A percentile compares a stretch with the other conserved stretches of the same genome.
These are phyloP conservation scores for Cyprinodon brontotheroides DNA, from an alignment of 2,113 vertebrate genomes.

Conservation along the genomic window DNA sequence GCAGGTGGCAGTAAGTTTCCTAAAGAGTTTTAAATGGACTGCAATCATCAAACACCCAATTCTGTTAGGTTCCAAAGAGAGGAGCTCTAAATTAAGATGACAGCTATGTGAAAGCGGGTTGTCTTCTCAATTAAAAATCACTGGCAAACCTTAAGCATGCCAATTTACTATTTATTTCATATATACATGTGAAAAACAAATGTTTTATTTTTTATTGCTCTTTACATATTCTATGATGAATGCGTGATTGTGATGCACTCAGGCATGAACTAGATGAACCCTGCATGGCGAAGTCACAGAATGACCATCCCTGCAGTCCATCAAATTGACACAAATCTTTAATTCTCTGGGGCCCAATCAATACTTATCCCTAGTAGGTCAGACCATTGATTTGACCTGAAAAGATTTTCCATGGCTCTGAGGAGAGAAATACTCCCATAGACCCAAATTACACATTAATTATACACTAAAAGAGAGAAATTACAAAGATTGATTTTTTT, in stretches of 20 bases:
- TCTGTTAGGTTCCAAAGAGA: conserved; percentile 5
- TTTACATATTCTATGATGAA: not conserved
- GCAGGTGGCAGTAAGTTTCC: conserved; percentile 4
- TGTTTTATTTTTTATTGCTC: not conserved
- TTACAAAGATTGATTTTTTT: not conserved
- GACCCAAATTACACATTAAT: too few relatives aligned
- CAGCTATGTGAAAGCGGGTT: conserved; percentile 9
- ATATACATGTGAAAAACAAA: too few relatives aligned
- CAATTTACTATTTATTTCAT: not conserved
- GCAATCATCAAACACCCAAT: conserved; percentile 15
- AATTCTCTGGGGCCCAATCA: conserved; percentile 12
- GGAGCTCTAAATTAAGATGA: not conserved
- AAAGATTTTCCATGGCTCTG: conserved; percentile 23
- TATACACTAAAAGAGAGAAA: not conserved
- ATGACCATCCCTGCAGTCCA: too few relatives aligned
- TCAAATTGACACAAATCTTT: conserved; percentile 2
- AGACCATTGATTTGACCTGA: conserved; percentile 2
- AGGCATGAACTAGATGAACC: not conserved
- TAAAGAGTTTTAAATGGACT: conserved; percentile 16
- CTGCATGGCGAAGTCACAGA: not conserved
- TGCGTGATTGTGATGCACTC: not conserved
- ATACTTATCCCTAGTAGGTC: conserved; percentile 18
- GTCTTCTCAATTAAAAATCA: conserved; percentile 20
- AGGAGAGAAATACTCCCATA: not conserved
- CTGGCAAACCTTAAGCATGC: not conserved